Base-by-base conservation (phyloP, 2,888 invertebrate species). In the Papilio gigon region DNA sequence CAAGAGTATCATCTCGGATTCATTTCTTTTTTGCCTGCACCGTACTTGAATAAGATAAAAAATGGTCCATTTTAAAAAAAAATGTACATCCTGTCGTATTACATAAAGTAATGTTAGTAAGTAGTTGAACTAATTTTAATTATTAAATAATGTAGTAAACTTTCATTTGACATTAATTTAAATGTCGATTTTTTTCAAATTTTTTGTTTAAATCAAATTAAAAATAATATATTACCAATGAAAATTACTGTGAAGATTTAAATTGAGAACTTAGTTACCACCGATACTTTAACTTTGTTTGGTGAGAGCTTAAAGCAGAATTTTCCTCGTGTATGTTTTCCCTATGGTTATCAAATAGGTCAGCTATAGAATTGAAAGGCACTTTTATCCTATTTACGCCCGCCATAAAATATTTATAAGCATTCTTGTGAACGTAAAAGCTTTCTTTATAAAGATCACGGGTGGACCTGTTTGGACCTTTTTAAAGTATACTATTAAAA, bases 401-500 rank as follows among this genome's bases (percentile, higher is more conserved):
- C 22, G 60, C 37, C 60, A 60, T 60, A 60, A 60, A 60, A 60
- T 60, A 60, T 60, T 60, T 60, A 60, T 60, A 60, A 60, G 60
- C 40, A 60, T 37, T 60, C 60, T 40, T 60, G 60, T 60, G 60
- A n/a, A 60, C 60, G 60, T 60, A 60, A 40, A 60, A 60, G 37
- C 60, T 60, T 60, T 60, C n/a, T 40, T 60, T 40, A 37, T 27
- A 60, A 60, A 40, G 17, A 56, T 40, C 9, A 35, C 42, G 27
- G 25, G 42, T 40, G n/a, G 30, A 30, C 17, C 9, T 30, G n/a
- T 56, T 56, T 56, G 30, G 4, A n/a, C 30, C n/a, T 56, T 56
- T 56, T 30, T 50, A 50, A 40, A 12, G 6, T 27, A 27, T 30
- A 5, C 14, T 6, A 30, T 30, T 30, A 4, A 22, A 25, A 22